These are phyloP conservation scores for Hyles lineata DNA, from an alignment of 2,888 invertebrate genomes.

Conservation along the genomic window DNA sequence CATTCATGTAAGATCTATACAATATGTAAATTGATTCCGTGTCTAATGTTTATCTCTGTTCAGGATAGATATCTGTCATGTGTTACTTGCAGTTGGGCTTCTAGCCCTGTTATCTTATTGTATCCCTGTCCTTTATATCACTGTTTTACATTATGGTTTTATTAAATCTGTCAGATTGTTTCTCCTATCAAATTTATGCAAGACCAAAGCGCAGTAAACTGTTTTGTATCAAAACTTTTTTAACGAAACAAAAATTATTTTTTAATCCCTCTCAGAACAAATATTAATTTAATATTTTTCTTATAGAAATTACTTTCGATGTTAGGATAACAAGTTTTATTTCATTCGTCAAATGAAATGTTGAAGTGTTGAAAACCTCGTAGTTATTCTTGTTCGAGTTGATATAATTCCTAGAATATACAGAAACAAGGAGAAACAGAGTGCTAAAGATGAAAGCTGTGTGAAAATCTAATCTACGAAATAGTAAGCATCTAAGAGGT, in stretches of 20 bases:
- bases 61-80: no score
- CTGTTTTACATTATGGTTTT: no score
- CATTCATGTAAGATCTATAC: no score
- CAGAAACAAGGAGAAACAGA: conserved; percentile 4
- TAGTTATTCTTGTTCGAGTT: no score
- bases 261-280: neutral
- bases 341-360: no score
- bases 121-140: no score
- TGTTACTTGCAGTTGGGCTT: no score
- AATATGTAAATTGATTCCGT: no score
- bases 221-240: neutral
- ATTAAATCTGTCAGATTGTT: neutral
- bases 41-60: no score
- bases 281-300: neutral
- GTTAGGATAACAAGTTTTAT: neutral
- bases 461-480: conserved; percentile 5
- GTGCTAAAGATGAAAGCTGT: conserved; percentile 10
- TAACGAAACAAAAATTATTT: neutral
- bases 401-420: neutral
- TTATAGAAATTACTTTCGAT: neutral
- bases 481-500: neutral
- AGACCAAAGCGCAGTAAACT: neutral
- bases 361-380: no score
- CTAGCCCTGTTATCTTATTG: no score
- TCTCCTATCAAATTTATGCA: neutral